phyloP scores from a whole-genome alignment of 2,113 vertebrate genomes.

The Solea solea region DNA sequence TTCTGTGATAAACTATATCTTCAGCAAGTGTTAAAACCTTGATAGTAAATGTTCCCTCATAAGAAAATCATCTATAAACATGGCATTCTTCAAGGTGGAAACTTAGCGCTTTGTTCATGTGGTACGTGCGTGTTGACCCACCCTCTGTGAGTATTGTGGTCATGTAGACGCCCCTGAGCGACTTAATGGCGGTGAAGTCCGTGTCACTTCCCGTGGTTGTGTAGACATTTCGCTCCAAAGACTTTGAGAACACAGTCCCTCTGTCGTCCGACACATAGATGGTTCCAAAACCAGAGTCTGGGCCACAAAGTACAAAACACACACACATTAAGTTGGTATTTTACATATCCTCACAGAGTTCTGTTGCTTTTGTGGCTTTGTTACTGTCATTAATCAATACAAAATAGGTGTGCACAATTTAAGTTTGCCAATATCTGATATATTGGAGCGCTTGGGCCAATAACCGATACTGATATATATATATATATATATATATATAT shows the following conservation, averaged over 20 bases:
- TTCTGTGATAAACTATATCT: too few species aligned
- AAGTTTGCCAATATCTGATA: too few species aligned
- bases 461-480: too few species aligned
- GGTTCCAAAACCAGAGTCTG: slow-evolving; percentile 91
- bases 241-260: slow-evolving; percentile 93
- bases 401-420: too few species aligned
- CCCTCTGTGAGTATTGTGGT: slow-evolving; percentile 90
- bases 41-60: too few species aligned
- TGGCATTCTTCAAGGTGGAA: too few species aligned
- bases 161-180: slow-evolving; percentile 91
- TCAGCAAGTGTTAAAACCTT: too few species aligned
- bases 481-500: too few species aligned
- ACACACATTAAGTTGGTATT: slow-evolving; percentile 1
- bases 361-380: not conserved
- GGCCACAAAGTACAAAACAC: not conserved
- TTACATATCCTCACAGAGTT: not conserved
- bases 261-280: slow-evolving; percentile 93
- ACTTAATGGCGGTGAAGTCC: slow-evolving; percentile 91
- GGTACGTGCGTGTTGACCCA: slow-evolving; percentile 47
- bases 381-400: not conserved
- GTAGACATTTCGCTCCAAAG: slow-evolving; percentile 92
- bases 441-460: too few species aligned
- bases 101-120: too few species aligned
- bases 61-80: too few species aligned
- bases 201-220: slow-evolving; percentile 90